Conservation (phyloP, 2,797 vertebrate species). For the Pangasius krempfi region DNA sequence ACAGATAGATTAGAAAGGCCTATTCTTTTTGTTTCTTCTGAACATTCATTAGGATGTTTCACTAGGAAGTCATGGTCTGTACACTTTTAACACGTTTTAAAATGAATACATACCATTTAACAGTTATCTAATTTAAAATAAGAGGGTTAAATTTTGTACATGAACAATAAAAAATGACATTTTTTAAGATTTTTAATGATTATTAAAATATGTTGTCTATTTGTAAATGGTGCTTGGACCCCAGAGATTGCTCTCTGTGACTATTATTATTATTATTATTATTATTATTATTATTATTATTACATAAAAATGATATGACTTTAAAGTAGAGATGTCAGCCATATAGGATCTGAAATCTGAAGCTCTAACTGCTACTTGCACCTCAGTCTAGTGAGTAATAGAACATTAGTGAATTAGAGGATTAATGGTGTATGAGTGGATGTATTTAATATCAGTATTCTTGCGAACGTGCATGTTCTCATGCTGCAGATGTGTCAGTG, state of each 20-base stretch:
- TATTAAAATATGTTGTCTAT: background rate
- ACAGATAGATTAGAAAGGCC: background rate
- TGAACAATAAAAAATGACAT: background rate
- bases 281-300: background rate
- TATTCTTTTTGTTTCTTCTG: background rate
- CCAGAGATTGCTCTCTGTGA: background rate
- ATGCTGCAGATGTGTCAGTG: constrained; percentile 40
- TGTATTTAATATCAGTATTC: background rate
- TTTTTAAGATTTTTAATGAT: background rate
- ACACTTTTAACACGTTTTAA: background rate
- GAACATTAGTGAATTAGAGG: too few relatives aligned
- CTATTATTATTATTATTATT: background rate
- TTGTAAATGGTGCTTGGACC: background rate
- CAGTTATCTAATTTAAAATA: background rate
- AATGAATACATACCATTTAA: background rate
- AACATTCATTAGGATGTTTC: background rate
- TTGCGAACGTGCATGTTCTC: constrained; percentile 17
- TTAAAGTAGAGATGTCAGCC: background rate
- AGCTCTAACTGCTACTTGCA: background rate
- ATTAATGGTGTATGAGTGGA: background rate
- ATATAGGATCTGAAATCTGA: background rate
- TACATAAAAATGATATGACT: background rate
- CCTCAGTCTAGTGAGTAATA: background rate
- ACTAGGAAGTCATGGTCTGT: background rate
- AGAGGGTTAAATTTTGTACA: background rate